Conservation (phyloP, 1,140 invertebrate species). For the Streblospio benedicti region DNA sequence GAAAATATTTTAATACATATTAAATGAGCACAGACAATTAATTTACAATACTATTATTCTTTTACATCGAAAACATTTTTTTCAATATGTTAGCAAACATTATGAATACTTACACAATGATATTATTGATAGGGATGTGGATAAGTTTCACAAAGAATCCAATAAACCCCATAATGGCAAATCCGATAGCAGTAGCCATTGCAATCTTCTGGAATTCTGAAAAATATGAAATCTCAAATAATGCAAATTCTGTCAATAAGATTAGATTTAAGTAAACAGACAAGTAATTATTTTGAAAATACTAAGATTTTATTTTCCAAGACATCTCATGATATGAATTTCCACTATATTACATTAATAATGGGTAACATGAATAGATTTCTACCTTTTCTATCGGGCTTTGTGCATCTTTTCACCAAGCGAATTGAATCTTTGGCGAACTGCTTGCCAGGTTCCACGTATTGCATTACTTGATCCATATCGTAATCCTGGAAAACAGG, state of each 20-base stretch:
- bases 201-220: conserved; percentile 99
- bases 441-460: conserved; percentile 86
- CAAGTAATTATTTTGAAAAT: background rate
- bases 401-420: conserved; percentile 97
- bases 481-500: too few relatives aligned
- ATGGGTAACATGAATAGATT: conserved; percentile 22
- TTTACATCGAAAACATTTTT: background rate
- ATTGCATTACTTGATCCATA: conserved; percentile 97
- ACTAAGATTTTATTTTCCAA: background rate
- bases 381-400: conserved; percentile 95
- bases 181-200: conserved; percentile 97
- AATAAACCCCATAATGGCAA: conserved; percentile 99
- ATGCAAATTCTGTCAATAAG: background rate
- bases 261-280: background rate
- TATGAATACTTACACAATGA: conserved; percentile 67
- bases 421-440: conserved; percentile 93
- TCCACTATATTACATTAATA: conserved; percentile 1
- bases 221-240: conserved; percentile 36
- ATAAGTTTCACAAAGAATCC: conserved; percentile 99
- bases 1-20: too few relatives aligned
- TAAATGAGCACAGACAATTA: background rate
- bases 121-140: conserved; percentile 99
- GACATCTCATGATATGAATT: conserved; percentile 3
- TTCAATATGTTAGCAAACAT: background rate
- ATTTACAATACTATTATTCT: background rate